Evolutionary conservation across 2,113 vertebrate species (phyloP).

Genomic region (Coryphaenoides rupestris): DNA sequence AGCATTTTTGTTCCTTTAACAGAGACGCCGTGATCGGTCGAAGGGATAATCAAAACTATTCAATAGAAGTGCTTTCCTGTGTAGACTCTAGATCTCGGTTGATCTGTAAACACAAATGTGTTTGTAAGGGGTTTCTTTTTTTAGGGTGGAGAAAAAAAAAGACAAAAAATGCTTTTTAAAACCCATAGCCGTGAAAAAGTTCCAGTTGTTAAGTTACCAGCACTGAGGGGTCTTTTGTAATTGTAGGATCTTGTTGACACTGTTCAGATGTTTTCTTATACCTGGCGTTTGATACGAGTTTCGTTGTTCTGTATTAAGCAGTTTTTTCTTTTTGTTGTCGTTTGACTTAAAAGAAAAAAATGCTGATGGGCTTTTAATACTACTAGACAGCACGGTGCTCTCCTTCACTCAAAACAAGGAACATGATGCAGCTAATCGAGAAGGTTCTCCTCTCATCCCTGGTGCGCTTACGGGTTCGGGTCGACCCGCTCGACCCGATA

Average conservation of each 20-base stretch:
- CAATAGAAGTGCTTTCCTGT: constrained; percentile 51
- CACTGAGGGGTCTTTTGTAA: constrained; percentile 71
- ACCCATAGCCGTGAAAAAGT: constrained; percentile 40
- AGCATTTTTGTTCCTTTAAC: constrained; percentile 28
- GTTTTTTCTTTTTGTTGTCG: too few relatives aligned
- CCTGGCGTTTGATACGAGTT: constrained; percentile 67
- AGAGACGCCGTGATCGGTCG: constrained; percentile 43
- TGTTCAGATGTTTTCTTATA: constrained; percentile 63
- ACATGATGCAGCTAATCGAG: constrained; percentile 72
- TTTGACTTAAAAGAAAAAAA: constrained; percentile 62
- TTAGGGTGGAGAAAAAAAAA: constrained; percentile 10
- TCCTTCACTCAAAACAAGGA: constrained; percentile 77
- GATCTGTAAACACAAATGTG: constrained; percentile 40
- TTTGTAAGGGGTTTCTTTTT: constrained; percentile 21
- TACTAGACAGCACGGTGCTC: constrained; percentile 71
- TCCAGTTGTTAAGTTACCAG: constrained; percentile 62
- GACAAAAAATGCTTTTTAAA: constrained; percentile 40
- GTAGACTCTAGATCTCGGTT: constrained; percentile 32
- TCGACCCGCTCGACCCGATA: constrained; percentile 41
- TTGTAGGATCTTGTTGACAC: constrained; percentile 55
- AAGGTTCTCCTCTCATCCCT: constrained; percentile 49
- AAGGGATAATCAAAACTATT: constrained; percentile 63
- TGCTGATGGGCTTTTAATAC: constrained; percentile 63
- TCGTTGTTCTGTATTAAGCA: constrained; percentile 54
- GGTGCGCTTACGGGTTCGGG: constrained; percentile 51